Evolutionary conservation across 2,888 invertebrate genomes (phyloP), one percentile per base, ranked within the genome.

Genomic region (Lypha dubia): DNA sequence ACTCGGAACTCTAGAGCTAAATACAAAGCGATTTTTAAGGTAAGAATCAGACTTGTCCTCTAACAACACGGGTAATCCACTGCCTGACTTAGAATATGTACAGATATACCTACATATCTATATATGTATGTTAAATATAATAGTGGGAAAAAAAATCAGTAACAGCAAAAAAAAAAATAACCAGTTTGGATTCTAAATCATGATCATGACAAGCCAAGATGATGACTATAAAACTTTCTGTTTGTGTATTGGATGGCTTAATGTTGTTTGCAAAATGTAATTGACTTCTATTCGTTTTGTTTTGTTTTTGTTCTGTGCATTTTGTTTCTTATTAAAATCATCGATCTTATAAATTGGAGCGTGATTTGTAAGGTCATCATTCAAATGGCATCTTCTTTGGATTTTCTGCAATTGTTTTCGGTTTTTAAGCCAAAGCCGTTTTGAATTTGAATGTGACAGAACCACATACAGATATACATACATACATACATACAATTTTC

Each of bases 281-380:
- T 84, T 84, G 76, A 67, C 76, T 84, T 62, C 56, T 79, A 82
- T 71, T 73, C 41, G 41, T 51, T 58, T 65, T n/a, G 9, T 51
- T 60, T 41, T 63, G 46, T 1, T 49, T 65, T 58, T 6, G 44
- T 3, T 28, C 1, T 2, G 15, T 49, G 6, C 56, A 46, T 44
- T 60, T 44, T 68, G 22, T 63, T 74, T 80, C 77, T 77, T 81
- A 77, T 81, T 77, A 62, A 77, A 84, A 65, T 73, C 74, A 81
- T 84, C 81, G 81, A 84, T 84, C 84, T 84, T 84, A 77, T 84
- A 81, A 85, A 85, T 82, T 86, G 86, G 84, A 90, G 89, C 90
- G 90, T 90, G 91, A 90, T 90, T 90, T 90, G 90, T 90, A 90
- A 90, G 90, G 90, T 90, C 90, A 90, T 90, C 90, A 90, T 89